Conservation (phyloP, 2,797 vertebrate species). For the Tokudaia tokunoshimensis region DNA sequence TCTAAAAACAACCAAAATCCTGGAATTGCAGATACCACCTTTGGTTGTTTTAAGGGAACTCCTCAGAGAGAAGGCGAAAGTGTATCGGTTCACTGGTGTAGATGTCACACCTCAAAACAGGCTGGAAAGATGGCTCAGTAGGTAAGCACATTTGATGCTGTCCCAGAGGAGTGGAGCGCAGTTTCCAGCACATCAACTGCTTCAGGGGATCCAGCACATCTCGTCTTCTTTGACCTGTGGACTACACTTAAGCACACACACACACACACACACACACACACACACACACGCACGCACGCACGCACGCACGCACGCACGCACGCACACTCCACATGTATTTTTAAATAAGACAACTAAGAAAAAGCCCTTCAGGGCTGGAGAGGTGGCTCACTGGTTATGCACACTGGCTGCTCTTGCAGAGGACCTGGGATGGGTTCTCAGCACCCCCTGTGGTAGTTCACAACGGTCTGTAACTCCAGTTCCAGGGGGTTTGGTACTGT, state of each 20-base stretch:
- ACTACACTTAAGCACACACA: accelerated
- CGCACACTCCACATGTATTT: neutral
- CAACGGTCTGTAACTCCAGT: neutral
- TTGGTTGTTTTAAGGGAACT: neutral
- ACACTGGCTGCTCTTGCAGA: neutral
- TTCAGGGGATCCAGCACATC: neutral
- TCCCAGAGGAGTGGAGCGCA: neutral
- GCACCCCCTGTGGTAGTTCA: neutral
- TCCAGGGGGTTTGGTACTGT: neutral
- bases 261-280: neutral
- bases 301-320: neutral
- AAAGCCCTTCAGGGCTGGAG: neutral
- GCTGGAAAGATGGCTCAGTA: no score
- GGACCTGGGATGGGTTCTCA: neutral
- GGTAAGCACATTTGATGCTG: neutral
- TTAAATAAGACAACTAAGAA: neutral
- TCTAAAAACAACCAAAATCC: neutral
- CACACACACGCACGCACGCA: neutral
- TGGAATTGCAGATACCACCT: neutral
- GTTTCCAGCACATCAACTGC: neutral
- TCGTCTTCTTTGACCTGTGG: neutral
- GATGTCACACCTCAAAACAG: neutral
- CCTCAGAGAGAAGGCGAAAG: neutral
- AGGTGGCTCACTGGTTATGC: neutral
- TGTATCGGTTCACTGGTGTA: neutral